phyloP scores from a whole-genome alignment of 2,888 invertebrate genomes.

The Eristalis arbustorum region DNA sequence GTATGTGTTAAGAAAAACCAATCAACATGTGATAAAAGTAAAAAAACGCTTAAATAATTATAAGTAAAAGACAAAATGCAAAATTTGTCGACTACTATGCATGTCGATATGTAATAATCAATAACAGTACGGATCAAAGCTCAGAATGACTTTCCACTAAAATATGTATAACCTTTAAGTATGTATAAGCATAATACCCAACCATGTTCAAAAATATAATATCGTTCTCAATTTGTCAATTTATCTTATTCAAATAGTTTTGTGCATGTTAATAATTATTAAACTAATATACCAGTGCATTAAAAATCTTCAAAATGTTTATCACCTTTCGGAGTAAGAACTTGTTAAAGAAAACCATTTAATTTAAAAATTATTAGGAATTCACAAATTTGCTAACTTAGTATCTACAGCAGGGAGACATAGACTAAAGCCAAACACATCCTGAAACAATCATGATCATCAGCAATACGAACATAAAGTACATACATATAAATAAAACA shows the following conservation, averaged over 20 bases:
- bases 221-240: not conserved
- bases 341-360: not conserved
- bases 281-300: too few species aligned
- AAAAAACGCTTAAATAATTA: too few species aligned
- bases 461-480: not conserved
- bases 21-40: too few species aligned
- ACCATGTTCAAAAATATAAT: too few species aligned
- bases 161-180: too few species aligned
- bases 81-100: too few species aligned
- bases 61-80: too few species aligned
- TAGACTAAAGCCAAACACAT: constrained; percentile 31
- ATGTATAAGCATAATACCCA: too few species aligned
- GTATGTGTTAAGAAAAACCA: too few species aligned
- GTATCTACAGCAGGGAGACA: constrained; percentile 64
- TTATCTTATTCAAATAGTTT: not conserved
- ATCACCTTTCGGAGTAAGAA: not conserved
- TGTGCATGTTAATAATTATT: not conserved
- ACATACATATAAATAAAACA: not conserved
- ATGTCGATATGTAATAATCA: too few species aligned
- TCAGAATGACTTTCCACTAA: too few species aligned
- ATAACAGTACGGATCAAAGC: too few species aligned
- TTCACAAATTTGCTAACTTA: constrained; percentile 18
- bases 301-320: not conserved
- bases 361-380: not conserved
- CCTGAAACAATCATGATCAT: constrained; percentile 6